phyloP scores from a whole-genome alignment of 2,797 vertebrate species.

The Coracias cyanogaster region DNA sequence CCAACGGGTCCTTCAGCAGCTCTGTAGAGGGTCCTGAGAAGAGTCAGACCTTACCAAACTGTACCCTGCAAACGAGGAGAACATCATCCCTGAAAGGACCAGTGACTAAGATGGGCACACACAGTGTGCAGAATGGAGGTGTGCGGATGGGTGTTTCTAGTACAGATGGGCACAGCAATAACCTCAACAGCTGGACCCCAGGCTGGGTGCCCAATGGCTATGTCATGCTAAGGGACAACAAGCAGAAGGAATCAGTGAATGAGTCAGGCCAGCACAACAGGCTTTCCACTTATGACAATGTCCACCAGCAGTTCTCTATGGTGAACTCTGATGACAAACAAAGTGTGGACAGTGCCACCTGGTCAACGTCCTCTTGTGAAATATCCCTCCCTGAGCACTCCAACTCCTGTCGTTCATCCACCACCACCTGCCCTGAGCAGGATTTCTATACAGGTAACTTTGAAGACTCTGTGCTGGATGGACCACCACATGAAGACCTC shows the following conservation, averaged over 20 bases:
- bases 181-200: slow-evolving; percentile 78
- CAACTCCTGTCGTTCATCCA: slow-evolving; percentile 95
- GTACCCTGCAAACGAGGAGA: slow-evolving; percentile 84
- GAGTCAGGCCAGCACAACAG: slow-evolving; percentile 89
- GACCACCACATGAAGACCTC: slow-evolving; percentile 78
- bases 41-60: slow-evolving; percentile 81
- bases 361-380: slow-evolving; percentile 98
- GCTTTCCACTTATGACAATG: slow-evolving; percentile 96
- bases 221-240: slow-evolving; percentile 89
- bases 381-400: slow-evolving; percentile 97
- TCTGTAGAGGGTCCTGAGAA: slow-evolving; percentile 86
- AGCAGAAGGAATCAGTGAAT: slow-evolving; percentile 77
- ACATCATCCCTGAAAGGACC: slow-evolving; percentile 86
- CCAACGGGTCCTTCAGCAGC: slow-evolving; percentile 97
- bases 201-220: slow-evolving; percentile 89
- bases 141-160: slow-evolving; percentile 89
- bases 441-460: slow-evolving; percentile 90
- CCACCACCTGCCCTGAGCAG: slow-evolving; percentile 95
- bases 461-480: slow-evolving; percentile 88
- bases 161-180: slow-evolving; percentile 80
- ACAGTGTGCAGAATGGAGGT: slow-evolving; percentile 85
- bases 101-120: slow-evolving; percentile 95
- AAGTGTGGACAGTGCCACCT: slow-evolving; percentile 97
- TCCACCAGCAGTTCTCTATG: slow-evolving; percentile 90
- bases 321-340: slow-evolving; percentile 93